Base-by-base conservation (phyloP, 2,797 vertebrate species). In the Sylvia borin region DNA sequence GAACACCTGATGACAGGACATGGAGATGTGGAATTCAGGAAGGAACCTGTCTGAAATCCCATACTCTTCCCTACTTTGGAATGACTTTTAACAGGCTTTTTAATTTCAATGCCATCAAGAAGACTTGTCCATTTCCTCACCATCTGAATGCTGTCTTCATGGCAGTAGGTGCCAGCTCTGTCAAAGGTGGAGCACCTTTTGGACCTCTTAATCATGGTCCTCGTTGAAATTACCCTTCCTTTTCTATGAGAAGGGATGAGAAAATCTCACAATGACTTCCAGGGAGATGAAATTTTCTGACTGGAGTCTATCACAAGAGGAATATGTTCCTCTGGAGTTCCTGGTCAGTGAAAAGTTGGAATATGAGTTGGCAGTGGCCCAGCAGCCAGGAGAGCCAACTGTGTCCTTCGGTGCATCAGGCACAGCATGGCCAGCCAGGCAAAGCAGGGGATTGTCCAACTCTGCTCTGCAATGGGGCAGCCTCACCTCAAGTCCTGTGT, bases 401-500 rank as follows among this genome's bases (percentile, higher is more conserved):
- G 1, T 62, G 48, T 43, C 36, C 32, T 74, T 18, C 20, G 34
- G 20, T 1, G 3, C 45, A 45, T 31, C 73, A 77, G 40, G 55
- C 29, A 17, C 55, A 68, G 29, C 57, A 54, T 48, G 0, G 0
- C 48, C 42, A 54, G 25, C 7, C 0, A 0, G 34, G 57, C 42
- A 55, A 40, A 26, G 48, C 42, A 31, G 6, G 31, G 32, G 57
- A 77, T 42, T 62, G 42, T 62, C 65, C 57, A 1, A 1, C 34
- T 48, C 48, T 62, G 48, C 55, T 12, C 25, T 55, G 55, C 1
- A 0, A 55, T 61, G 64, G 34, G 20, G 11, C 0, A 0, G 53
- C 38, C 73, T 70, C 48, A 21, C 6, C 26, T 42, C 1, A 0
- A 31, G 14, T 48, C 0, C 21, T 36, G 34, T 0, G 40, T 0